Conservation (phyloP, 2,888 invertebrate genomes). For the Chrysolina oricalcia region DNA sequence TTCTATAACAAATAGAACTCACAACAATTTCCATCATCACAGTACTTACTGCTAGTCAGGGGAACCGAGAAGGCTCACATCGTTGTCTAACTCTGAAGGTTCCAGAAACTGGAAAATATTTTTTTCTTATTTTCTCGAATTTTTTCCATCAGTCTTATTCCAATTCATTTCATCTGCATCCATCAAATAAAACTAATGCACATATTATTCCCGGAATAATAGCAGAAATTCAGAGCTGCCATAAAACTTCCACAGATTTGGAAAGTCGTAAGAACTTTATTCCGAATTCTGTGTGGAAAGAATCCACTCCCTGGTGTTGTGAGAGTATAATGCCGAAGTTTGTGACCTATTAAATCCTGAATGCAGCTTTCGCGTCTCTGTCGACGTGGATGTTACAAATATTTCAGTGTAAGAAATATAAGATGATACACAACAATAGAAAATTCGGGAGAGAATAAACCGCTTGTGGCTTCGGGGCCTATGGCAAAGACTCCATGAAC, state of each 20-base stretch:
- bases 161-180: constrained; percentile 10
- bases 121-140: too few relatives aligned
- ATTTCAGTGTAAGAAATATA: constrained; percentile 56
- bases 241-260: constrained; percentile 49
- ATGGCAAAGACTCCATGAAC: not conserved
- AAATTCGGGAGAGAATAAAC: constrained; percentile 18
- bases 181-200: constrained; percentile 19
- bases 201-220: constrained; percentile 6
- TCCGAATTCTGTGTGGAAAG: constrained; percentile 42
- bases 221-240: constrained; percentile 16
- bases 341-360: constrained; percentile 60
- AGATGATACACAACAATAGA: constrained; percentile 54
- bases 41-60: too few relatives aligned
- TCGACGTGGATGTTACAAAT: constrained; percentile 52
- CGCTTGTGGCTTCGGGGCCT: not conserved
- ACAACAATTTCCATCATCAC: too few relatives aligned
- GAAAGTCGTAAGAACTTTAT: constrained; percentile 51
- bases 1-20: too few relatives aligned
- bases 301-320: constrained; percentile 46
- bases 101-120: too few relatives aligned
- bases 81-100: too few relatives aligned
- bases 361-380: constrained; percentile 49
- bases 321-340: constrained; percentile 47
- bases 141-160: not conserved
- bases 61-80: too few relatives aligned